A percentile compares a stretch with the other conserved stretches of the same genome.
Evolutionary conservation across 2,797 vertebrate genomes (phyloP).

Genomic region (Sparus aurata): DNA sequence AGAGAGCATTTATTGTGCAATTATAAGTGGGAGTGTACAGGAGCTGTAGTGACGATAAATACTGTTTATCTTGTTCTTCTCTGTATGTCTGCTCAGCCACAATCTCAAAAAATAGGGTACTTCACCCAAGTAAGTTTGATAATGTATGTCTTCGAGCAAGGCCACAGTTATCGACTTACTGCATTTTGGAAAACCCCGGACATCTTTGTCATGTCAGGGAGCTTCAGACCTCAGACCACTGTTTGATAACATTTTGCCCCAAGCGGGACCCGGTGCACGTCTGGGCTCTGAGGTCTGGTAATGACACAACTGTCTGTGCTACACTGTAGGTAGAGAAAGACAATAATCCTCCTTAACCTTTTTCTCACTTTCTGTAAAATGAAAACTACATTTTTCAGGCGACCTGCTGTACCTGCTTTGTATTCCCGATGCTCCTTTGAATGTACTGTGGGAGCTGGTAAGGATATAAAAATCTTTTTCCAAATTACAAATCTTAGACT

Average conservation of each 20-base stretch:
- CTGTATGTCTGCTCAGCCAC: constrained; percentile 7
- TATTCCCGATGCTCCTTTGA: background rate
- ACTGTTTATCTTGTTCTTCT: constrained; percentile 16
- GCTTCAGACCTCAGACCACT: constrained; percentile 45
- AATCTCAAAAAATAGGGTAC: constrained; percentile 17
- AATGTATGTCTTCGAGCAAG: constrained; percentile 17
- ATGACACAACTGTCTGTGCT: constrained; percentile 23
- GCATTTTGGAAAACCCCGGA: constrained; percentile 49
- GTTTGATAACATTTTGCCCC: constrained; percentile 36
- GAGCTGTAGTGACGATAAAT: constrained; percentile 29
- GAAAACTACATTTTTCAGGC: background rate
- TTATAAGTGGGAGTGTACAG: constrained; percentile 32
- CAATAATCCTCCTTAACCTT: constrained; percentile 1
- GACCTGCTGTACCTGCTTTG: background rate
- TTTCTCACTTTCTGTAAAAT: background rate
- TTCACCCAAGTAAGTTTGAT: constrained; percentile 35
- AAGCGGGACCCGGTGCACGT: constrained; percentile 9
- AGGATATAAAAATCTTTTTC: background rate
- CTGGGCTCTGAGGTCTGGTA: constrained; percentile 7
- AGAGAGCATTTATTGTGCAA: constrained; percentile 33
- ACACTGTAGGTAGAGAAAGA: background rate
- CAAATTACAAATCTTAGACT: background rate
- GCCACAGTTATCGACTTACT: constrained; percentile 20
- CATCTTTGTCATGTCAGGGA: constrained; percentile 44
- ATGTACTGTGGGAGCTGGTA: background rate